A percentile compares a stretch with the other conserved stretches of the same genome.
phyloP scores from a whole-genome alignment of 1,140 invertebrate species.

The Zaprionus africanus region DNA sequence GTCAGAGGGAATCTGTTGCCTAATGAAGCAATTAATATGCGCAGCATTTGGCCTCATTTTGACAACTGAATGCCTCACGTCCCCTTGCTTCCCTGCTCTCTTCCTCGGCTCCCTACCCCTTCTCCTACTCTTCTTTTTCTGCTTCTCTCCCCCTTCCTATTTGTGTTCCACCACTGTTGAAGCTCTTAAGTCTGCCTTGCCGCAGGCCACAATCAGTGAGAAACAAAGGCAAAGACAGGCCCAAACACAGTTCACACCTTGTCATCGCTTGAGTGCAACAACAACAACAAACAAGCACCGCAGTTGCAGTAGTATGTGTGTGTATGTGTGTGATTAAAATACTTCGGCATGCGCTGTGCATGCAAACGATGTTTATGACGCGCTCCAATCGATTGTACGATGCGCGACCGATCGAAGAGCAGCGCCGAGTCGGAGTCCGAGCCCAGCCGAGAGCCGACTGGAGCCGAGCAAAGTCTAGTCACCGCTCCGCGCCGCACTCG shows the following conservation, averaged over 20 bases:
- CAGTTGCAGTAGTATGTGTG: conserved; percentile 21
- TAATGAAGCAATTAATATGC: conserved; percentile 35
- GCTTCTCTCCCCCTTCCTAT: neutral
- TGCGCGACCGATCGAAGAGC: conserved; percentile 35
- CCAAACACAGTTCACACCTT: conserved; percentile 58
- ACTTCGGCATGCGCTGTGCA: conserved; percentile 63
- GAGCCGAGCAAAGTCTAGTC: conserved; percentile 23
- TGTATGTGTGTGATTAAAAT: conserved; percentile 65
- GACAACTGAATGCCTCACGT: neutral
- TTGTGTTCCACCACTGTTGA: neutral
- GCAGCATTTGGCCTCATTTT: conserved; percentile 17
- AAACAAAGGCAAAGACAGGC: conserved; percentile 26
- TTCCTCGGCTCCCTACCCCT: neutral
- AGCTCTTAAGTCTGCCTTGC: conserved; percentile 37
- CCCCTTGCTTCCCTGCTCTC: neutral
- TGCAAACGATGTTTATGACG: conserved; percentile 65
- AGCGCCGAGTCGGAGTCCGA: no score
- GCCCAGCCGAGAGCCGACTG: no score
- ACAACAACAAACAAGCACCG: conserved; percentile 22
- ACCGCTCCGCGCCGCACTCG: conserved; percentile 41
- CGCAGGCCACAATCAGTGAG: conserved; percentile 19
- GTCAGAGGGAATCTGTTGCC: neutral
- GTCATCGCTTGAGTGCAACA: conserved; percentile 47
- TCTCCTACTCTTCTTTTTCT: neutral
- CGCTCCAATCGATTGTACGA: conserved; percentile 36